Conservation (phyloP, 2,888 invertebrate genomes). For the Melitaea athalia region DNA sequence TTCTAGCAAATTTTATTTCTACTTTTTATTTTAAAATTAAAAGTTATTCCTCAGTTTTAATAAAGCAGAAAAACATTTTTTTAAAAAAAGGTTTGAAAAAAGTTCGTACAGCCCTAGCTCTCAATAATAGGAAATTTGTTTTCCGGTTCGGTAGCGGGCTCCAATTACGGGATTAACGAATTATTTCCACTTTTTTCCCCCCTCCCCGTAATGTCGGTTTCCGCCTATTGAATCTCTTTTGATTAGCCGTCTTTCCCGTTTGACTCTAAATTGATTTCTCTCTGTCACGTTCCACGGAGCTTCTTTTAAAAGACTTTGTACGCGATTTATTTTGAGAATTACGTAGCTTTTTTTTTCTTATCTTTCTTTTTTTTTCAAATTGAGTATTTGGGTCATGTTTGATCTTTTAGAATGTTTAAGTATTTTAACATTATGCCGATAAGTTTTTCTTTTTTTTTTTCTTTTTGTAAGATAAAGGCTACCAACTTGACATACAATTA, state of each 20-base stretch:
- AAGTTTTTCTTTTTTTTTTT: no score
- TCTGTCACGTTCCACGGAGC: constrained; percentile 60
- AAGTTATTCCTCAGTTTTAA: no score
- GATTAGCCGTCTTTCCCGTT: constrained; percentile 80
- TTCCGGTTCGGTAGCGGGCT: constrained; percentile 82
- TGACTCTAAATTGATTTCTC: constrained; percentile 68
- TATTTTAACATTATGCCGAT: background rate
- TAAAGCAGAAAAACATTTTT: no score
- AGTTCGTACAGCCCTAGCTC: constrained; percentile 56
- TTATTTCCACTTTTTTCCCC: constrained; percentile 80
- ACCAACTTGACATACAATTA: no score
- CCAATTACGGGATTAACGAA: constrained; percentile 82
- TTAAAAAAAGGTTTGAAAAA: background rate
- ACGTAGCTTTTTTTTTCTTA: constrained; percentile 15
- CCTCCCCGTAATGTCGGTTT: constrained; percentile 67
- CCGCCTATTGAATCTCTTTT: constrained; percentile 81
- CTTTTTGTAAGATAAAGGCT: no score
- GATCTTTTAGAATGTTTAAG: background rate
- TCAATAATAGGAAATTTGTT: constrained; percentile 82
- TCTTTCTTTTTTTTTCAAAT: background rate
- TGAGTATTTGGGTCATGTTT: constrained; percentile 4
- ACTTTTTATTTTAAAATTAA: no score
- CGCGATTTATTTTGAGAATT: constrained; percentile 17
- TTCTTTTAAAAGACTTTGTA: constrained; percentile 24
- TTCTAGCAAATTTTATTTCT: no score